Evolutionary conservation across 2,888 invertebrate species (phyloP).

Genomic region (Frankliniella intonsa): DNA sequence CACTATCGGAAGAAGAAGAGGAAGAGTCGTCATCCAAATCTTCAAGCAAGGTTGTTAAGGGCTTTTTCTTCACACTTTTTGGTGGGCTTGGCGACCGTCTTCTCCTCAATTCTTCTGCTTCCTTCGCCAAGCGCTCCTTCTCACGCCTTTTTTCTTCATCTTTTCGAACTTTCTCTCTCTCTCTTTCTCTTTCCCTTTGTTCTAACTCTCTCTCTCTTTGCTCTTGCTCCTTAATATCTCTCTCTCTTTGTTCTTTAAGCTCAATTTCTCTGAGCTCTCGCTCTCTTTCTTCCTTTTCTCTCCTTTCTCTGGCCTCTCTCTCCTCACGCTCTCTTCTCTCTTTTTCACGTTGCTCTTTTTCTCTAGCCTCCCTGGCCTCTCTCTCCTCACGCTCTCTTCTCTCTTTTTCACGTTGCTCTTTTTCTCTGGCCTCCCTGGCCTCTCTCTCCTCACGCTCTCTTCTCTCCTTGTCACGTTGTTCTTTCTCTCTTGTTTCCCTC

Average conservation of each 20-base stretch:
- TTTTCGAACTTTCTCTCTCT: not conserved
- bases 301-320: not conserved
- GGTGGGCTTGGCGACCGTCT: not conserved
- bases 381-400: not conserved
- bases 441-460: constrained; percentile 1
- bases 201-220: not conserved
- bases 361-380: not conserved
- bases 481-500: not conserved
- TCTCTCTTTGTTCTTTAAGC: not conserved
- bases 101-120: constrained; percentile 1
- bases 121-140: not conserved
- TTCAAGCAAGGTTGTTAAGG: not conserved
- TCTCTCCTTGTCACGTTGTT: not conserved
- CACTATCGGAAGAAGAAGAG: not conserved
- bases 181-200: not conserved
- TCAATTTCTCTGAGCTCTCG: not conserved
- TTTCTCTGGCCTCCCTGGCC: not conserved
- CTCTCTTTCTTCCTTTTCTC: not conserved
- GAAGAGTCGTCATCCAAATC: not conserved
- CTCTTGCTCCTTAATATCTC: not conserved
- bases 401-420: not conserved
- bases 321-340: not conserved
- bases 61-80: not conserved
- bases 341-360: constrained; percentile 4
- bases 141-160: constrained; percentile 6